These are phyloP conservation scores for Dolomedes plantarius DNA, from an alignment of 2,888 invertebrate species.

Conservation along the genomic window DNA sequence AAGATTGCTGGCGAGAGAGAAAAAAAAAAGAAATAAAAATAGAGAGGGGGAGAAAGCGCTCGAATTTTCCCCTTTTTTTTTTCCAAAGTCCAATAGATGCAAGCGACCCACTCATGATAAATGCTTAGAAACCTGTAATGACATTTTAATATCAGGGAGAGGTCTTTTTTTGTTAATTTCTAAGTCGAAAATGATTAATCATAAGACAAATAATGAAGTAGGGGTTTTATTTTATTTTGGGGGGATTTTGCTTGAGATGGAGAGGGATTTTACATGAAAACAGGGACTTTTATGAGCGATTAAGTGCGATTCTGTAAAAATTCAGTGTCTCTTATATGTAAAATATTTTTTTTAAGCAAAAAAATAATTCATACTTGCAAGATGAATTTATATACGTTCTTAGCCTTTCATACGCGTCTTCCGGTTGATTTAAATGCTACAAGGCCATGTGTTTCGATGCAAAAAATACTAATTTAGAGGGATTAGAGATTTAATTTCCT, in stretches of 20 bases:
- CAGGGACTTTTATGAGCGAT: no score
- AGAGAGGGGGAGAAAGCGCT: conserved; percentile 22
- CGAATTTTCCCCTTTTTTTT: no score
- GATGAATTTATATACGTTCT: not conserved
- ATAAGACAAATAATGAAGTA: conserved; percentile 40
- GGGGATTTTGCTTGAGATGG: no score
- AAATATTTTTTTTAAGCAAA: no score
- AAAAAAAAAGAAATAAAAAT: no score
- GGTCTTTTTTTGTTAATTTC: conserved; percentile 22
- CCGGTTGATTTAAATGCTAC: not conserved
- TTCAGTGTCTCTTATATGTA: no score
- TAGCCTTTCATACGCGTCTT: not conserved
- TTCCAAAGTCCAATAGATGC: conserved; percentile 18
- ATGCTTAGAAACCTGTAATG: conserved; percentile 45
- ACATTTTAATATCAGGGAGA: conserved; percentile 55
- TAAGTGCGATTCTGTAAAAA: no score
- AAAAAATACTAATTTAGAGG: not conserved
- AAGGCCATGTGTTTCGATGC: not conserved
- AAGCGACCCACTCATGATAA: conserved; percentile 41
- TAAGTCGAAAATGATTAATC: conserved; percentile 55
- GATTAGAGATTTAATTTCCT: not conserved
- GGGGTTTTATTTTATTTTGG: no score
- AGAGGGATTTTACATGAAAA: no score
- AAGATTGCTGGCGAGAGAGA: not conserved
- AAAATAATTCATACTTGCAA: not conserved